Evolutionary conservation across 2,113 vertebrate genomes (phyloP).

Genomic region (Erinaceus europaeus): DNA sequence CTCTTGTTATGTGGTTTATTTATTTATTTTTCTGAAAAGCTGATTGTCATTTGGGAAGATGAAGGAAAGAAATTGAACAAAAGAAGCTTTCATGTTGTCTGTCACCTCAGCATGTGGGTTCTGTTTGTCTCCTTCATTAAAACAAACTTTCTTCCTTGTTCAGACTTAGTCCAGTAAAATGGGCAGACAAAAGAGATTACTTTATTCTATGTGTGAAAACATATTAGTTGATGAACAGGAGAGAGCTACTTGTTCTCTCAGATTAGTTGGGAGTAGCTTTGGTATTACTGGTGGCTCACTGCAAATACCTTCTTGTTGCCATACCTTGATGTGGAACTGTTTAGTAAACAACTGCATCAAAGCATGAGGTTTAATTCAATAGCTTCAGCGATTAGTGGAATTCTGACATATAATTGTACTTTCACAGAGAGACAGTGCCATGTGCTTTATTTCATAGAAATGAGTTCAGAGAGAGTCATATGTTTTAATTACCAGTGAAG

Average conservation of each 20-base stretch:
- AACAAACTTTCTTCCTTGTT: neutral
- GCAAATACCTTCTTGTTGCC: neutral
- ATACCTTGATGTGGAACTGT: neutral
- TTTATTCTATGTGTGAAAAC: neutral
- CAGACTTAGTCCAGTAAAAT: neutral
- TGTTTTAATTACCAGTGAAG: neutral
- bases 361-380: constrained; percentile 5
- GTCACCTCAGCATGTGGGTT: neutral
- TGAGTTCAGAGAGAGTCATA: constrained; percentile 7
- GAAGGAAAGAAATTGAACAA: neutral
- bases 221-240: neutral
- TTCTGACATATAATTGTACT: neutral
- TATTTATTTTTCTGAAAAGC: neutral
- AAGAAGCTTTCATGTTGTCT: neutral
- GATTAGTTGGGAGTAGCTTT: neutral
- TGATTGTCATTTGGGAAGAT: neutral
- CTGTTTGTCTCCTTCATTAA: neutral
- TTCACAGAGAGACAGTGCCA: neutral
- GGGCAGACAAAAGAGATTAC: neutral
- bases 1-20: neutral
- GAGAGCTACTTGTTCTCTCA: neutral
- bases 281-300: neutral
- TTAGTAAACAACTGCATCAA: neutral
- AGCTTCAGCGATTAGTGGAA: neutral
- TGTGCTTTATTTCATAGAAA: neutral